Conservation (phyloP, 2,113 vertebrate genomes). For the Suricata suricatta region DNA sequence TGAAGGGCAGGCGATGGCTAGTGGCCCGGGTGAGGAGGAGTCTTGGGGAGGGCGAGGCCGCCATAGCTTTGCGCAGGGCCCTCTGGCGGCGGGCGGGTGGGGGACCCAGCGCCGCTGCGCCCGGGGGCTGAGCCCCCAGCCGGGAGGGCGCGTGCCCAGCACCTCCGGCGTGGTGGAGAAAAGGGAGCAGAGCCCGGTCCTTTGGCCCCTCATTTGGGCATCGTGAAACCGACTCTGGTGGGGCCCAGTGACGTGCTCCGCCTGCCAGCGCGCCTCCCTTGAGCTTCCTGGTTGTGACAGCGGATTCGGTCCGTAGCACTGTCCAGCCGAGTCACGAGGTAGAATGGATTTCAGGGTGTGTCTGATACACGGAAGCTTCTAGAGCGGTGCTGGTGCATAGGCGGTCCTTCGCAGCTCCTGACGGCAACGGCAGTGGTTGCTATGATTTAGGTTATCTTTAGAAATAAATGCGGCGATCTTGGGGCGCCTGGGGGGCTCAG, state of each 20-base stretch:
- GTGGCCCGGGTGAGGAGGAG: neutral
- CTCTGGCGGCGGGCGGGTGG: rapidly evolving
- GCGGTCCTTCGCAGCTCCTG: neutral
- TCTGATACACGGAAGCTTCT: neutral
- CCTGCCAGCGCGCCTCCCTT: rapidly evolving
- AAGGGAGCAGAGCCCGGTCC: rapidly evolving
- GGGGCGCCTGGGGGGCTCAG: too few relatives aligned
- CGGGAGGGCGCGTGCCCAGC: rapidly evolving
- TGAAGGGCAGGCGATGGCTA: rapidly evolving
- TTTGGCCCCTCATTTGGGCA: rapidly evolving
- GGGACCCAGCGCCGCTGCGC: rapidly evolving
- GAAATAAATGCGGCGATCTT: too few relatives aligned
- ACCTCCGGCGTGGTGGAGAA: rapidly evolving
- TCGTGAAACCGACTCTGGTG: rapidly evolving
- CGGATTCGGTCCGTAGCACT: rapidly evolving
- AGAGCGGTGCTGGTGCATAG: rapidly evolving
- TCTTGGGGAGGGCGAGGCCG: neutral
- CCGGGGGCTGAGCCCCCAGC: rapidly evolving
- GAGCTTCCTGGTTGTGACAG: neutral
- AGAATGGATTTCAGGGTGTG: neutral
- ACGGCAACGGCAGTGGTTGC: rapidly evolving
- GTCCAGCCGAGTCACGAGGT: neutral
- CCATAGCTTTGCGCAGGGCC: neutral
- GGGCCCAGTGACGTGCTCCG: rapidly evolving
- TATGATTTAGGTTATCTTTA: neutral